phyloP scores from a whole-genome alignment of 2,888 invertebrate genomes.

The Papilio protenor region DNA sequence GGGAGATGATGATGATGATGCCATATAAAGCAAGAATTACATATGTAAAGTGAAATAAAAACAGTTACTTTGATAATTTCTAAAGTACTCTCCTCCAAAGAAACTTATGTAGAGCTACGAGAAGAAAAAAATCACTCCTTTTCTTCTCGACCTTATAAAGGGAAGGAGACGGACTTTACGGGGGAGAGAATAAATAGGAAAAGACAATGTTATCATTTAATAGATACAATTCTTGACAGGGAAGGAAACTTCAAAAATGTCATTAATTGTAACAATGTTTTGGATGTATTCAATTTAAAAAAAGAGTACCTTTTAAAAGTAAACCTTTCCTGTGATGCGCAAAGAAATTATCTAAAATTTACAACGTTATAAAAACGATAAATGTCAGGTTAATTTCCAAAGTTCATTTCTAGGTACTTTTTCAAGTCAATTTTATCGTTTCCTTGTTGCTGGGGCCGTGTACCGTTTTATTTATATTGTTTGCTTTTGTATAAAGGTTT shows the following conservation, averaged over 20 bases:
- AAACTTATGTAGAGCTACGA: too few relatives aligned
- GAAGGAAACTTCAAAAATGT: background rate
- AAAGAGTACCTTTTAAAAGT: background rate
- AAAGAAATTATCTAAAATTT: constrained; percentile 28
- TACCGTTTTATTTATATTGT: constrained; percentile 26
- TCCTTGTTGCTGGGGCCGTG: constrained; percentile 26
- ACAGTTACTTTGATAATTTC: too few relatives aligned
- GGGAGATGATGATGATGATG: too few relatives aligned
- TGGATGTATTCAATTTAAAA: background rate
- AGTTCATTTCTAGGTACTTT: constrained; percentile 32
- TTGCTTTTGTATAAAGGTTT: constrained; percentile 3
- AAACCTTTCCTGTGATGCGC: background rate
- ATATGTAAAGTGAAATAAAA: too few relatives aligned
- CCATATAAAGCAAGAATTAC: background rate
- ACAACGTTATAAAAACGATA: constrained; percentile 36
- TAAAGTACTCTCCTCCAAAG: too few relatives aligned
- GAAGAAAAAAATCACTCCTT: too few relatives aligned
- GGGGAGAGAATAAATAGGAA: too few relatives aligned
- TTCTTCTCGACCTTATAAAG: too few relatives aligned
- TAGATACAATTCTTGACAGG: too few relatives aligned
- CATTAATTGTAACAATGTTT: too few relatives aligned
- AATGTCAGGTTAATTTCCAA: constrained; percentile 33
- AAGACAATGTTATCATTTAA: too few relatives aligned
- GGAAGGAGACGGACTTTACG: too few relatives aligned
- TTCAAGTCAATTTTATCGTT: constrained; percentile 34